Conservation (phyloP, 2,888 invertebrate species). For the Melanargia galathea region DNA sequence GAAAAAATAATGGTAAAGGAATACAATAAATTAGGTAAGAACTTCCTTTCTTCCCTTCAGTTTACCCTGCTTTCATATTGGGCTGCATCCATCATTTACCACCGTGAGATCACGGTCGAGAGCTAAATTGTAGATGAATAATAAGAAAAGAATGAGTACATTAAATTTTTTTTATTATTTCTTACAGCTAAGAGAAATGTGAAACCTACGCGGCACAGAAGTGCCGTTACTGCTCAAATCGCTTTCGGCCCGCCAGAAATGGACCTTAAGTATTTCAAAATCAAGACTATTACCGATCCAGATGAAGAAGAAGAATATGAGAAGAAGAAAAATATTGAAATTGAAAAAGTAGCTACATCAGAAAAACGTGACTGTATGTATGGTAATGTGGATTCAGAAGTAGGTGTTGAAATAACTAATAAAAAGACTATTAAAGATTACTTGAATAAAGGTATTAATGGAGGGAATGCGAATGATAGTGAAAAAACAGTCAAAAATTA, state of each 20-base stretch:
- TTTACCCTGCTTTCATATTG: too few species aligned
- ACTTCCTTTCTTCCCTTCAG: too few species aligned
- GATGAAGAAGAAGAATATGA: slow-evolving; percentile 3
- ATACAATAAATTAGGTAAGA: too few species aligned
- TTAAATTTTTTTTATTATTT: background rate
- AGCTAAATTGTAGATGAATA: too few species aligned
- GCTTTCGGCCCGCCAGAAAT: slow-evolving; percentile 34
- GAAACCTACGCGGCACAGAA: background rate
- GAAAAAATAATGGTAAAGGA: too few species aligned
- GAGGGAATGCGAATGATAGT: background rate
- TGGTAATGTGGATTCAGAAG: slow-evolving; percentile 21
- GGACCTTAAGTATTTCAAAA: slow-evolving; percentile 14
- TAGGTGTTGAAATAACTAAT: slow-evolving; percentile 20
- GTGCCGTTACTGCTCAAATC: background rate
- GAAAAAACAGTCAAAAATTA: background rate
- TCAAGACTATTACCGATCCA: slow-evolving; percentile 1
- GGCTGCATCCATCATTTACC: too few species aligned
- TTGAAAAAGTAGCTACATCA: background rate
- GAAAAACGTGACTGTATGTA: slow-evolving; percentile 7
- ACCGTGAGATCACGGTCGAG: too few species aligned
- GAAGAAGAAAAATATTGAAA: background rate
- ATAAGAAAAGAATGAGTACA: too few species aligned
- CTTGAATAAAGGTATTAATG: background rate
- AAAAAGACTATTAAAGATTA: slow-evolving; percentile 12
- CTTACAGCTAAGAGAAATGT: background rate